Base-by-base conservation (phyloP, 2,797 vertebrate genomes). In the Pseudopleuronectes americanus region DNA sequence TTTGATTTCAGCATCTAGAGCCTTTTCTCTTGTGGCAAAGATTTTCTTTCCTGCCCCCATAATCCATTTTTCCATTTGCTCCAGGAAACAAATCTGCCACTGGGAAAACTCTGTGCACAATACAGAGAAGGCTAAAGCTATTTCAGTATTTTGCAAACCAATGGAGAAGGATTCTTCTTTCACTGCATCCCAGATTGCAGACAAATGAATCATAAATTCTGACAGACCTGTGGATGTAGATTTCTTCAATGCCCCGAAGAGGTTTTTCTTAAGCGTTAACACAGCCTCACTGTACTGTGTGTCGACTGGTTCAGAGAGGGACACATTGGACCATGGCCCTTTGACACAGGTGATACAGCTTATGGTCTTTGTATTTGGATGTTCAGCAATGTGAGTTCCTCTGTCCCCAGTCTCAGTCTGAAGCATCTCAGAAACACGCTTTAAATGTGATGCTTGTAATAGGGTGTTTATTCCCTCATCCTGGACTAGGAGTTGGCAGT, bases 201-300 rank as follows among this genome's bases (percentile, higher is more conserved):
- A 78, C 63, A 96, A 81, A 60, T 86, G 91, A 64, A 80, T 83
- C n/a, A 94, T 86, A 64, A 96, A 93, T 69, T 94, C 92, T 48
- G 91, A 72, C 16, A 95, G 81, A 65, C 87, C 76, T 41, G 77
- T 88, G 55, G 89, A 68, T 61, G 86, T 70, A 73, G 89, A 81
- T 4, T 88, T 91, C 64, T 89, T 89, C 69, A 96, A 80, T 21
- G 92, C 86, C 17, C 74, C 83, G 28, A 96, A 84, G 21, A 97
- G 64, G 19, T 83, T 92, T 65, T 89, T 80, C 80, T 96, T 96
- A 16, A 96, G 57, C 3, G 90, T 87, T 16, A 94, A 89, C 53
- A 95, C 77, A 70, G 75, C 63, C n/a, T 93, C 81, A 13, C 93
- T 93, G 61, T 96, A 95, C 6, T 92, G 87, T 26, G 55, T 24